Percentiles rank a stretch among this genome's conserved stretches.
Conservation (phyloP, 2,888 invertebrate genomes). For the Lobophora halterata region DNA sequence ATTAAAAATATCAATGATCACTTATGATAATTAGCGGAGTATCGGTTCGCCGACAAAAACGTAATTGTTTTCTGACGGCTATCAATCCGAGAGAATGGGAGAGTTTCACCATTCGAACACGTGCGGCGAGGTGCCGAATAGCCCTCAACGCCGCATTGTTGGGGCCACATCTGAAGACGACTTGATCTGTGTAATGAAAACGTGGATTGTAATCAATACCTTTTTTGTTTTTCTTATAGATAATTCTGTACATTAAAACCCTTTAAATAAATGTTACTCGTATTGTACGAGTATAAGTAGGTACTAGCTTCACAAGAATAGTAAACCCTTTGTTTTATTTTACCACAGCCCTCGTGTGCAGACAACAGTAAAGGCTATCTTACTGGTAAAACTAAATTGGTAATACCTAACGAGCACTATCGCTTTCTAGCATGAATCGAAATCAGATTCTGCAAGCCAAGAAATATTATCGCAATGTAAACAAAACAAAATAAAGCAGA, state of each 20-base stretch:
- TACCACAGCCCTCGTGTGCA: background rate
- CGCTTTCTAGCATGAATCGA: conserved; percentile 8
- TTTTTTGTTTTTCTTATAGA: no score
- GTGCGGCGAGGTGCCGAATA: conserved; percentile 37
- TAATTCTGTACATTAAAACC: no score
- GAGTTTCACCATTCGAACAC: conserved; percentile 44
- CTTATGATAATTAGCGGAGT: conserved; percentile 76
- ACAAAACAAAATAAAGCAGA: conserved; percentile 19
- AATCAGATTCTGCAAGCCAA: conserved; percentile 16
- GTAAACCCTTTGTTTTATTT: background rate
- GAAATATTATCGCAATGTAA: conserved; percentile 19
- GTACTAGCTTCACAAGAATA: no score
- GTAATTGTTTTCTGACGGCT: conserved; percentile 73
- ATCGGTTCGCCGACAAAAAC: conserved; percentile 68
- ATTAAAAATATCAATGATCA: conserved; percentile 77
- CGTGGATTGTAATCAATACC: background rate
- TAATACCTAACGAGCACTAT: conserved; percentile 11
- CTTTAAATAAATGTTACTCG: no score
- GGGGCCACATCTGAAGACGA: conserved; percentile 16
- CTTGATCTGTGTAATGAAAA: conserved; percentile 4
- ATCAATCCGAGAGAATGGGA: conserved; percentile 53
- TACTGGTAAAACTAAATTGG: background rate
- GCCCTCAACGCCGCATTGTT: conserved; percentile 21
- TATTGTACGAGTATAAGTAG: no score
- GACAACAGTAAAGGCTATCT: background rate